Evolutionary conservation across 1,140 invertebrate species (phyloP), one percentile per base, ranked within the genome.

Genomic region (Caenorhabditis inopinata): DNA sequence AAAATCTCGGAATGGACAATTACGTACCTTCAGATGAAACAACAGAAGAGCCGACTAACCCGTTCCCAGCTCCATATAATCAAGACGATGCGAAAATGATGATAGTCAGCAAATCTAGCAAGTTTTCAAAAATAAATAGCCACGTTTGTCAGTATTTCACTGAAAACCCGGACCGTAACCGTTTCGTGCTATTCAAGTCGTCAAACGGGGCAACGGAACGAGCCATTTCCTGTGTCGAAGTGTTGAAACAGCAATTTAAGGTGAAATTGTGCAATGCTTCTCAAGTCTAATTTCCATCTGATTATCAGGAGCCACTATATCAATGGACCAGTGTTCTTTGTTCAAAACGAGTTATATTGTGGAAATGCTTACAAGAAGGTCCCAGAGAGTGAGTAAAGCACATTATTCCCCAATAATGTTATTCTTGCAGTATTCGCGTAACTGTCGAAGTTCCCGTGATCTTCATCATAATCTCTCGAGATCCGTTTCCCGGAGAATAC

Each of bases 51-150:
- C 32, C 58, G 6, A 5, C 11, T 21, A 68, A 68, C 38, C 58
- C 58, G n/a, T 68, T 68, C 23, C 58, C 58, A 18, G 32, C 29
- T 21, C 58, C 58, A 9, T 68, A 32, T 38, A 68, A 68, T 21
- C 4, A 16, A 9, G 32, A 35, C 35, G 58, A 42, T 21, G 32
- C n/a, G 9, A 68, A 68, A 42, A 21, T 38, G 2, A 68, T 68
- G 58, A 9, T 38, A 18, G 58, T 68, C 58, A 68, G 58, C 58
- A 68, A 68, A 16, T 68, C 58, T 0, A 68, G 58, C 9, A 68
- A 68, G 23, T 68, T 68, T n/a, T 38, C 58, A 42, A 68, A 68
- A 68, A 68, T 68, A 16, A 68, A 68, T n/a, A 18, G 58, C 0
- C 32, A 68, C 58, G 58, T 68, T 42, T 5, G 25, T 11, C 32